These are phyloP conservation scores for Struthidea cinerea DNA, from an alignment of 2,113 vertebrate species.

Conservation along the genomic window DNA sequence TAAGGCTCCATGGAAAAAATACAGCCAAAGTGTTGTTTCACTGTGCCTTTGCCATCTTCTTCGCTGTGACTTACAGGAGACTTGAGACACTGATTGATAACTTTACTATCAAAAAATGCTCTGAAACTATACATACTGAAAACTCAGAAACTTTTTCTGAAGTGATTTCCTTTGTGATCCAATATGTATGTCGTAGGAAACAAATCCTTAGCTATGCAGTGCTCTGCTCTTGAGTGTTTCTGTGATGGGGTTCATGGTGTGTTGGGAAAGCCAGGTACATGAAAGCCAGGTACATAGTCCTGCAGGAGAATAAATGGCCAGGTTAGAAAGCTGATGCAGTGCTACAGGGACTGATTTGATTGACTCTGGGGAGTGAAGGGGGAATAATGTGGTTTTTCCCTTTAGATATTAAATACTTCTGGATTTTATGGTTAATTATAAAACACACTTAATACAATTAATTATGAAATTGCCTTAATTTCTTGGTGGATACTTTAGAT, in stretches of 20 bases:
- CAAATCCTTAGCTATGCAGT: background rate
- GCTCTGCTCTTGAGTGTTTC: background rate
- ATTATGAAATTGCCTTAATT: background rate
- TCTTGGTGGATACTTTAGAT: background rate
- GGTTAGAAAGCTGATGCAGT: background rate
- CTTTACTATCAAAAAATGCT: background rate
- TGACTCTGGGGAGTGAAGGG: background rate
- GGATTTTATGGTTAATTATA: background rate
- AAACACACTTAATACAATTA: background rate
- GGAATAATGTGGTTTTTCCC: rapidly evolving
- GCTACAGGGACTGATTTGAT: background rate
- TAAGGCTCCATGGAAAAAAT: background rate
- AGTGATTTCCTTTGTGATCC: background rate
- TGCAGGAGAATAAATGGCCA: background rate
- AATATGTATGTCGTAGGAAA: background rate
- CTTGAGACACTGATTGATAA: background rate
- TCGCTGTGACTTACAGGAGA: background rate
- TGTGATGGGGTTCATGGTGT: background rate
- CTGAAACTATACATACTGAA: background rate
- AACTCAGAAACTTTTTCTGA: background rate
- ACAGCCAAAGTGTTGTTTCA: background rate
- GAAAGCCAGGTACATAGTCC: rapidly evolving
- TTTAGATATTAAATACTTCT: background rate
- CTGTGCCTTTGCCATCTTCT: background rate
- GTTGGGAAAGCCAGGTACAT: background rate